Evolutionary conservation across 2,797 vertebrate species (phyloP), one percentile per base, ranked within the genome.

Genomic region (Sebastes iracundus): DNA sequence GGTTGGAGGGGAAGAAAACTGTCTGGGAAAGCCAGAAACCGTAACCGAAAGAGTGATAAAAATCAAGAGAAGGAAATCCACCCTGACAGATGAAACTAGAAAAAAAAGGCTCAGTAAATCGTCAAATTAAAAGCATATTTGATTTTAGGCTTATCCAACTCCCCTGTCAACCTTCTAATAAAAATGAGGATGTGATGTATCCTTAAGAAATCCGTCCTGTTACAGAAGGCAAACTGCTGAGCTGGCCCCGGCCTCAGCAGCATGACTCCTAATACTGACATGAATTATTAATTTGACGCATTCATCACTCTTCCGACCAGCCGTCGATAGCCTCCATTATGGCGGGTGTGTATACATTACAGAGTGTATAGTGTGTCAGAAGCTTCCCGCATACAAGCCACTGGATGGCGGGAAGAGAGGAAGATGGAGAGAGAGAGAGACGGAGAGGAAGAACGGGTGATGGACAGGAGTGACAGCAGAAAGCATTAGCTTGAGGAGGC

Each of bases 271-370:
- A 85, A 90, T 70, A 88, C 89, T 75, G 72, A 79, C 63, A 90
- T 96, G 91, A 96, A 96, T 96, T 93, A 95, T 95, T 95, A 87
- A 96, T 96, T 79, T 77, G 78, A 90, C 70, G 84, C 81, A 84
- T 92, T 92, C 93, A 94, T 95, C 94, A 91, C 86, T 92, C 90
- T 95, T 89, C 90, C 81, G 75, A 90, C 91, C 87, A 55, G 84
- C 87, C 84, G 85, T 96, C 94, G 93, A 96, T 95, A 95, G 81
- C 78, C 79, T 92, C 92, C 90, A 92, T 95, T 95, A 92, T 86
- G 85, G 86, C 49, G 38, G 65, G 85, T 81, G 89, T 95, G 92
- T 94, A 95, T 95, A 95, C 92, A 95, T 96, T 95, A 95, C 94
- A 93, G 85, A 79, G 92, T 92, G 95, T 93, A 95, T 96, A 94